Percentiles rank a stretch among this genome's conserved stretches.
Conservation (phyloP, 2,797 vertebrate species). For the Phoxinus dragarum region DNA sequence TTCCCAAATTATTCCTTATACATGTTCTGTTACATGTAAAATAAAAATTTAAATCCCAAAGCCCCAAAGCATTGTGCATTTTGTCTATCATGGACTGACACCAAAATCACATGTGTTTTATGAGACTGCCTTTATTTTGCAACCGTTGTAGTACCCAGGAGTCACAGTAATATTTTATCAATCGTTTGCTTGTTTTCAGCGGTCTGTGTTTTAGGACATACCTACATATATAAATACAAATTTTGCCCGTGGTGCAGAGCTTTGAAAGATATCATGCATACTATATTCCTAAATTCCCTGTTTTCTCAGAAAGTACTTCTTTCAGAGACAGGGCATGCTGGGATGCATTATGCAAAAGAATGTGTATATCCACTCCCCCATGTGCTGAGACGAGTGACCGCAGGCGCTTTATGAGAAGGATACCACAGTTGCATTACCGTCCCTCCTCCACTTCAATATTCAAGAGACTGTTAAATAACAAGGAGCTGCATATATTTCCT, state of each 20-base stretch:
- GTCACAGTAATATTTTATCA: background rate
- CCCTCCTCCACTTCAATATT: slow-evolving; percentile 29
- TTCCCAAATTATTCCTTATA: background rate
- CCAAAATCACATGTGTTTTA: slow-evolving; percentile 4
- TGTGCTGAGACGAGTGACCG: slow-evolving; percentile 37
- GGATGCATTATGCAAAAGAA: slow-evolving; percentile 56
- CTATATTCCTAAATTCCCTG: slow-evolving; percentile 24
- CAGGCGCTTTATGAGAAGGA: slow-evolving; percentile 20
- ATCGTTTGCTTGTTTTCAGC: background rate
- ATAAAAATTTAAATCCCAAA: background rate
- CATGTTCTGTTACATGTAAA: background rate
- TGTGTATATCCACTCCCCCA: slow-evolving; percentile 47
- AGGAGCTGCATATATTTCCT: slow-evolving; percentile 32
- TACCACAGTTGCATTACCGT: slow-evolving; percentile 1
- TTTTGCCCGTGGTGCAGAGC: slow-evolving; percentile 3
- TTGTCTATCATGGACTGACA: background rate
- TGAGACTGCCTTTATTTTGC: background rate
- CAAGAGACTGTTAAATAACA: slow-evolving; percentile 44
- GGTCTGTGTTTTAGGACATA: background rate
- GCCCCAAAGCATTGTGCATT: background rate
- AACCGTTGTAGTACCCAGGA: background rate
- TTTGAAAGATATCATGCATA: slow-evolving; percentile 22
- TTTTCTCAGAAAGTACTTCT: slow-evolving; percentile 46
- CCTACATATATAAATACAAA: slow-evolving; percentile 22
- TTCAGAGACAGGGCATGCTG: slow-evolving; percentile 49